phyloP scores from a whole-genome alignment of 2,113 vertebrate species.

The Cyanocitta stelleri region DNA sequence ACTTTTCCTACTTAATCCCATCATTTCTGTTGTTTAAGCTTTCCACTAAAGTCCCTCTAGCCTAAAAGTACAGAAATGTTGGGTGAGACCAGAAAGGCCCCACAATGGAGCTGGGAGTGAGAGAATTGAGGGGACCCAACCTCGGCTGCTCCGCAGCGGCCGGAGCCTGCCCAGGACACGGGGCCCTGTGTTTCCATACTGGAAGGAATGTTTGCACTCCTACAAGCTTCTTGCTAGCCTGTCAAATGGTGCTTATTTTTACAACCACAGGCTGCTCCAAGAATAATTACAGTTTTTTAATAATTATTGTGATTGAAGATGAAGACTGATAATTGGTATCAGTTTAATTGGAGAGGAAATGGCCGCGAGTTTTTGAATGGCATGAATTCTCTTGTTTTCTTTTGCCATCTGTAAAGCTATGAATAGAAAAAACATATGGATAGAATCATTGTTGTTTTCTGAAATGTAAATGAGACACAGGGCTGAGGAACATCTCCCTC shows the following conservation, averaged over 20 bases:
- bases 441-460: neutral
- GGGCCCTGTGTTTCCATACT: neutral
- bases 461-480: neutral
- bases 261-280: neutral
- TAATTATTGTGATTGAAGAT: conserved; percentile 41
- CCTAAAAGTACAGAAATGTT: neutral
- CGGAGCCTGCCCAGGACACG: neutral
- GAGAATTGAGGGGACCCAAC: accelerated
- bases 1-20: neutral
- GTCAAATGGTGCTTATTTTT: neutral
- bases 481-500: neutral
- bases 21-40: neutral
- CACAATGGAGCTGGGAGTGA: neutral
- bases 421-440: neutral
- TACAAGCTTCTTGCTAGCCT: neutral
- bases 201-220: neutral
- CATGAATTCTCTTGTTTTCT: neutral
- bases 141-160: accelerated
- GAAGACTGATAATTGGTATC: conserved; percentile 14
- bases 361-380: conserved; percentile 24
- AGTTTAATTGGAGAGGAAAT: conserved; percentile 54
- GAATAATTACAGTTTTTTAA: conserved; percentile 41
- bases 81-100: neutral
- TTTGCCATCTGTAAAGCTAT: neutral
- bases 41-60: neutral